A percentile compares a stretch with the other conserved stretches of the same genome.
These are phyloP conservation scores for Pimpla rufipes DNA, from an alignment of 2,888 invertebrate genomes.

Conservation along the genomic window DNA sequence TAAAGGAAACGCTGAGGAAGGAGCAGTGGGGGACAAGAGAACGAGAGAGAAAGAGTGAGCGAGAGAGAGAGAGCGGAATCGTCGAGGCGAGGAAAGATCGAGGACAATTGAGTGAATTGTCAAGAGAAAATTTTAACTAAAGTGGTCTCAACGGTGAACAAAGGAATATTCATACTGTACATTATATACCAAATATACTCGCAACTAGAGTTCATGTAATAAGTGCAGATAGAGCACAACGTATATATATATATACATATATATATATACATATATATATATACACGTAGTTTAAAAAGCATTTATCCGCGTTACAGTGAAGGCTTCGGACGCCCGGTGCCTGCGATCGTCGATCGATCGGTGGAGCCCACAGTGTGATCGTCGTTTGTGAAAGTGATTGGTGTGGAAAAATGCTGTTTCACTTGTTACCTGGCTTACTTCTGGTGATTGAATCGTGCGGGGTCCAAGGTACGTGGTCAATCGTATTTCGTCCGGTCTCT, in stretches of 20 bases:
- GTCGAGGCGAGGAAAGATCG: not conserved
- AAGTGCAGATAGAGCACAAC: not conserved
- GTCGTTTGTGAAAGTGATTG: conserved; percentile 64
- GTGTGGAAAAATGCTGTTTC: conserved; percentile 81
- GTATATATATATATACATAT: not conserved
- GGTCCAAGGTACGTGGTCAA: conserved; percentile 78
- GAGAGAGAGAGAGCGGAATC: not conserved
- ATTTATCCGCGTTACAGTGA: conserved; percentile 18
- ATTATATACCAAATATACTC: not conserved
- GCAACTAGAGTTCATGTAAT: conserved; percentile 7
- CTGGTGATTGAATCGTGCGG: conserved; percentile 79
- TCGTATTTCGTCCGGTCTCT: not conserved
- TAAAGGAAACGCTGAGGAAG: conserved; percentile 17
- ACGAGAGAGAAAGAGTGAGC: not conserved
- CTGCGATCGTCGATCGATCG: conserved; percentile 33
- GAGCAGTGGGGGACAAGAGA: not conserved
- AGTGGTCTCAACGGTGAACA: conserved; percentile 6
- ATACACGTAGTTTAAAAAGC: not conserved
- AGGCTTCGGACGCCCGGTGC: not conserved
- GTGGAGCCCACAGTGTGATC: conserved; percentile 14
- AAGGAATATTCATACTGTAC: conserved; percentile 22
- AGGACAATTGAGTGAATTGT: conserved; percentile 26
- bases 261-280: not conserved
- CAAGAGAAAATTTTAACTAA: not conserved
- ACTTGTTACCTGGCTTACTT: conserved; percentile 78